Evolutionary conservation across 2,113 vertebrate species (phyloP).

Genomic region (Ptilorrhoa leucosticta): DNA sequence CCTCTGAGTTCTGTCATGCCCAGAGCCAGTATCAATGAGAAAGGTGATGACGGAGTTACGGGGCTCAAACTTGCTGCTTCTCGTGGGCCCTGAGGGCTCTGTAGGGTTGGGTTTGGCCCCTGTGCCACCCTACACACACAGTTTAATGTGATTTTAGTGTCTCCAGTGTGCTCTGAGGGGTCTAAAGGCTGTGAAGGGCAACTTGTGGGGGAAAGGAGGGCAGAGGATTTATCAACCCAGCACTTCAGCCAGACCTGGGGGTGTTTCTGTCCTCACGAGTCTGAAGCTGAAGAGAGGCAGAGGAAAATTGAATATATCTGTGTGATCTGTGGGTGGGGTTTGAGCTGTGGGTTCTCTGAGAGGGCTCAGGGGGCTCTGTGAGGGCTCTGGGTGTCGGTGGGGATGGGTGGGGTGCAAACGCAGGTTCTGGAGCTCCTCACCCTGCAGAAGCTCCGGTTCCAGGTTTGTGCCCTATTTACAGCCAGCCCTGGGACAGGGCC

Average conservation of each 20-base stretch:
- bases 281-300: not conserved
- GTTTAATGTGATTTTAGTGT: not conserved
- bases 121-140: not conserved
- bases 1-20: not conserved
- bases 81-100: rapidly evolving
- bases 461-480: not conserved
- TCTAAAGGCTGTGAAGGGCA: not conserved
- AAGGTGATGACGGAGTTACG: not conserved
- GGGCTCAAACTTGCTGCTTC: not conserved
- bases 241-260: not conserved
- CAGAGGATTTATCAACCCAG: not conserved
- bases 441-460: not conserved
- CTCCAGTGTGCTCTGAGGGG: rapidly evolving
- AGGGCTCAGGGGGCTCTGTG: not conserved
- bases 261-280: not conserved
- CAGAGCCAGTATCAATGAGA: rapidly evolving
- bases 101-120: not conserved
- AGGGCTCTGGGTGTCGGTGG: not conserved
- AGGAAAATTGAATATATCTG: not conserved
- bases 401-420: not conserved
- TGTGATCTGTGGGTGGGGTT: not conserved
- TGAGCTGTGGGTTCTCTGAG: not conserved
- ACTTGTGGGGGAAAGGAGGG: not conserved
- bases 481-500: not conserved
- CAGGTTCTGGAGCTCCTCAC: not conserved